These are phyloP conservation scores for Scolanthus callimorphus DNA, from an alignment of 92 coral and sea anemone species.

Conservation along the genomic window DNA sequence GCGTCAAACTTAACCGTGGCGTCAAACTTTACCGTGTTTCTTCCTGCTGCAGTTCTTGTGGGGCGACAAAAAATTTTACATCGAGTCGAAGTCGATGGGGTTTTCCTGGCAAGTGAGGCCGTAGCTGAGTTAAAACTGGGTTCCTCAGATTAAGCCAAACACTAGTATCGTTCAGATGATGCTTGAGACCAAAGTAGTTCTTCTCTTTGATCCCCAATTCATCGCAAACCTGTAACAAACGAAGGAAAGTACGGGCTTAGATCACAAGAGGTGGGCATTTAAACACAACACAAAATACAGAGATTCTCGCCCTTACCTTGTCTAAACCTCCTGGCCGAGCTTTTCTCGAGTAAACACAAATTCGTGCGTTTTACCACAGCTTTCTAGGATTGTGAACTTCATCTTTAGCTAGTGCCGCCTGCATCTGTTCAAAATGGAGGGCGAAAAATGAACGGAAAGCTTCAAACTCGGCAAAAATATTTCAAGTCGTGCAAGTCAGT, in stretches of 20 bases:
- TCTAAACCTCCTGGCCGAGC: conserved; percentile 92
- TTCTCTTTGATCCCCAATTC: conserved; percentile 84
- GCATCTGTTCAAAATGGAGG: conserved; percentile 39
- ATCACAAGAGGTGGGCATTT: neutral
- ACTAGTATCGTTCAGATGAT: conserved; percentile 72
- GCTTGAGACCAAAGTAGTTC: conserved; percentile 92
- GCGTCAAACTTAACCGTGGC: no score
- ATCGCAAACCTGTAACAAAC: conserved; percentile 67
- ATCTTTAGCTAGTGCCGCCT: conserved; percentile 23
- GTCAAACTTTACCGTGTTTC: conserved; percentile 92
- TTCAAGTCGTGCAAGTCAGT: conserved; percentile 21
- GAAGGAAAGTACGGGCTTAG: neutral
- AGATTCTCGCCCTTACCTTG: conserved; percentile 59
- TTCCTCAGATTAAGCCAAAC: conserved; percentile 95
- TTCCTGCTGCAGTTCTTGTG: conserved; percentile 98
- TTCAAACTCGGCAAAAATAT: conserved; percentile 15
- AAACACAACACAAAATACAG: neutral
- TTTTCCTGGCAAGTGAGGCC: conserved; percentile 96
- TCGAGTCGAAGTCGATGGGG: conserved; percentile 97
- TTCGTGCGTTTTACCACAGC: conserved; percentile 87
- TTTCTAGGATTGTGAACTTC: conserved; percentile 86
- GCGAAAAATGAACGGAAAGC: conserved; percentile 4
- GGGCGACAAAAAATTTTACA: conserved; percentile 95
- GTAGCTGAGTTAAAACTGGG: conserved; percentile 92
- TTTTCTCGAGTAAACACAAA: conserved; percentile 86